Conservation (phyloP, 2,888 invertebrate genomes). For the Watsonalla cultraria region DNA sequence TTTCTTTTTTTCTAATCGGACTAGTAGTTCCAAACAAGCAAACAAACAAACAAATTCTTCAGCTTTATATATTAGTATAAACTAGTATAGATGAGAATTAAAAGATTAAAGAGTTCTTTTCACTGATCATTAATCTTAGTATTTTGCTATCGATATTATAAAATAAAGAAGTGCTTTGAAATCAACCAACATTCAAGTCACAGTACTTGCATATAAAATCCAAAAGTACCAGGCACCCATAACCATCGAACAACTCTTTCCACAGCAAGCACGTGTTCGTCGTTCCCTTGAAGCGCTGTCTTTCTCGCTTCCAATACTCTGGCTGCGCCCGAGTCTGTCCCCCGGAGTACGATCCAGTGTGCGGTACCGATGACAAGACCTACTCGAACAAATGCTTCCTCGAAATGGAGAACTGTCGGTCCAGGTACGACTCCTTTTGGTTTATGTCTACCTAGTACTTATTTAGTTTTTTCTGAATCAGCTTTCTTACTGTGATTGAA, state of each 20-base stretch:
- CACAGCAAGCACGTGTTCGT: slow-evolving; percentile 92
- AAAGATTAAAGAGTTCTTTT: no score
- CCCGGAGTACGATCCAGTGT: slow-evolving; percentile 92
- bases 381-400: slow-evolving; percentile 96
- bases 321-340: slow-evolving; percentile 94
- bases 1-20: no score
- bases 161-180: no score
- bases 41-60: no score
- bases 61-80: no score
- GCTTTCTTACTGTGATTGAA: neutral
- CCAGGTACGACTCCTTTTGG: slow-evolving; percentile 65
- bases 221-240: no score
- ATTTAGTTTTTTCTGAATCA: neutral
- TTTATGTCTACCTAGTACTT: slow-evolving; percentile 13
- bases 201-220: no score
- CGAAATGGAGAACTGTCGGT: slow-evolving; percentile 93
- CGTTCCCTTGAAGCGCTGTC: slow-evolving; percentile 92
- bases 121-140: no score
- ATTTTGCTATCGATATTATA: no score
- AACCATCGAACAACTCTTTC: slow-evolving; percentile 18
- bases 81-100: no score
- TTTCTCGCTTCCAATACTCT: slow-evolving; percentile 90
- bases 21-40: no score
- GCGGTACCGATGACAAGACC: slow-evolving; percentile 94
- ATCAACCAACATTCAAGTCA: no score